Evolutionary conservation across 2,888 invertebrate genomes (phyloP), one percentile per base, ranked within the genome.

Genomic region (Limnephilus lunatus): DNA sequence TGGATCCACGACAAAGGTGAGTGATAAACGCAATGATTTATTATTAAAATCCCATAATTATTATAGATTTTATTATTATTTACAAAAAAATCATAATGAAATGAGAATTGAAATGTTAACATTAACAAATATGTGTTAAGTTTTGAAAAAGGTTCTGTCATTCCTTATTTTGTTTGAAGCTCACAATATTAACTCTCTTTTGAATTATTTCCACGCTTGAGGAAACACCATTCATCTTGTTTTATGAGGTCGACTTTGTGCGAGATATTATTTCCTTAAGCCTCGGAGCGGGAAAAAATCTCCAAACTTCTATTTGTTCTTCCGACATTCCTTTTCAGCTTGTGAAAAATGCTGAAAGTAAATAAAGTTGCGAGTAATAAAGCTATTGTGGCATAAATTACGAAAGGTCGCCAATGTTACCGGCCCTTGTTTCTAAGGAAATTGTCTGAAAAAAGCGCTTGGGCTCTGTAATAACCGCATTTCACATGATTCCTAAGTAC

Each of bases 311-410:
- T 89, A 89, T 89, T 89, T 89, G 89, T 89, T 89, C 89, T 81
- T 81, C 81, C 89, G 81, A 81, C 85, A 85, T 89, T 89, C 81
- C 39, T 80, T 89, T 81, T 53, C 32, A 81, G 85, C 81, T 89
- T 81, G 80, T 85, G 80, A 81, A 89, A 89, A 89, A 89, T 39
- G 81, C 68, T 44, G 80, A 89, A 89, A 89, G 89, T 81, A 89
- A 89, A 89, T 89, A 89, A 89, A 89, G 89, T 81, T 30, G 35
- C 44, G 81, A 53, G 89, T 81, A 89, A 89, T 89, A 89, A 80
- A 89, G 89, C 80, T 80, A 91, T 91, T 91, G 44, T 44, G 86
- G 81, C 80, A 91, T 91, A 86, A 91, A 91, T 91, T 91, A 91
- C 81, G 25, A 53, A 88, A 88, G 35, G 88, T 88, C 90, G 30